A percentile compares a stretch with the other conserved stretches of the same genome.
These are phyloP conservation scores for pig (Sus scrofa) DNA, from an alignment of 2,113 vertebrate genomes.

Conservation along the genomic window DNA sequence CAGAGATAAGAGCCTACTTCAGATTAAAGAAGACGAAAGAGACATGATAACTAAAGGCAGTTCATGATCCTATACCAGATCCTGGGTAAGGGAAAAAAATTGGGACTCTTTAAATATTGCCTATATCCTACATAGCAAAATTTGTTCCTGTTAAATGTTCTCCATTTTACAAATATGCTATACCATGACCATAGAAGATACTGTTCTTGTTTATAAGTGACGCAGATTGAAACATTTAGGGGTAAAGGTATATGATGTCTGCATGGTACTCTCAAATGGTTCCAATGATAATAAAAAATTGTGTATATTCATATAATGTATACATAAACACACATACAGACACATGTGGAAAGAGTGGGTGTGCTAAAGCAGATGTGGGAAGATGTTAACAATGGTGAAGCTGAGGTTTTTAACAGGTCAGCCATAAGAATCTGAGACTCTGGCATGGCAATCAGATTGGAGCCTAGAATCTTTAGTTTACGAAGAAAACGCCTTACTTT, in stretches of 20 bases:
- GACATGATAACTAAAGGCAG: neutral
- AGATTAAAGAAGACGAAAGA: neutral
- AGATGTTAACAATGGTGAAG: neutral
- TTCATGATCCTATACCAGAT: neutral
- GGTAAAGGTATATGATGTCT: neutral
- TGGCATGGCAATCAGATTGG: neutral
- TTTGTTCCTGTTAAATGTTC: neutral
- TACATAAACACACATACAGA: neutral
- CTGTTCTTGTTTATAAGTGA: neutral
- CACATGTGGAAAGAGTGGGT: neutral
- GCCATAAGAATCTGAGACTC: neutral
- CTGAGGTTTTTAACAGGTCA: neutral
- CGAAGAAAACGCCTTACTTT: neutral
- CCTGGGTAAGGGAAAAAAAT: neutral
- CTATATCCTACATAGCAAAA: neutral
- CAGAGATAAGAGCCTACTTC: neutral
- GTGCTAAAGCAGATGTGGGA: neutral
- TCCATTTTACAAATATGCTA: neutral
- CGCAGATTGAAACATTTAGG: neutral
- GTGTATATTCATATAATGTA: neutral
- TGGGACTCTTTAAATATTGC: neutral
- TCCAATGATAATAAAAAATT: neutral
- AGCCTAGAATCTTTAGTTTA: neutral
- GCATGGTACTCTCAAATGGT: neutral
- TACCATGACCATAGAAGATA: neutral